Base-by-base conservation (phyloP, 37 sponge, comb jelly and placozoan species). In the Dysidea cf. avara region DNA sequence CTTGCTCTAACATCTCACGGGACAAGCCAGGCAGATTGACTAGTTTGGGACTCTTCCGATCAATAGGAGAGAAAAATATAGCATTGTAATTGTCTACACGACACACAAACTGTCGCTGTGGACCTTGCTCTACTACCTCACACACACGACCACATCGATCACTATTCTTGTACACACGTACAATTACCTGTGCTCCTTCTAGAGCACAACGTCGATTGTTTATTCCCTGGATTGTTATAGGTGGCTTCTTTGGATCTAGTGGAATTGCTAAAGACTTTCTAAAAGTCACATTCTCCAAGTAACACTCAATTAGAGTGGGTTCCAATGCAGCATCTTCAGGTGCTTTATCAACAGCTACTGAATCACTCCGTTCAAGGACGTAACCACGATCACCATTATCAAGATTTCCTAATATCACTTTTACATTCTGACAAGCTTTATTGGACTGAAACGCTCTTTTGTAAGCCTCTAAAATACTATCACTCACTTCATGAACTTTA, bases 21-120 rank as follows among this genome's bases (percentile, higher is more conserved):
- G 90, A 79, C 16, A 90, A 26, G 31, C 69, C 34, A 53, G 90
- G 90, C 35, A 84, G 64, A 65, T 90, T 90, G n/a, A 65, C 20
- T 6, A 90, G 25, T 14, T 56, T 39, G 30, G 90, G 90, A 38
- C 70, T 39, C 25, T 70, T 77, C 7, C 38, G 68, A 39, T 75
- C 68, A 38, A 90, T 28, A 20, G 90, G 90, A 66, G 28, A 74
- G 48, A 90, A 83, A 7, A 75, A 5, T 39, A 69, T 75, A 7
- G 80, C 29, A 52, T 81, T 84, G 12, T 37, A 31, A 1, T 36
- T 24, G 34, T 76, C 71, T 0, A 79, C 81, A 65, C 69, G 48
- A 37, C 90, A 90, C 2, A 84, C 34, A 65, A 84, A 77, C 31
- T 56, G 53, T 13, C 7, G 32, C 11, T 76, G 36, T 16, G 62